Conservation (phyloP, 2,888 invertebrate species). For the Seladonia tumulorum region DNA sequence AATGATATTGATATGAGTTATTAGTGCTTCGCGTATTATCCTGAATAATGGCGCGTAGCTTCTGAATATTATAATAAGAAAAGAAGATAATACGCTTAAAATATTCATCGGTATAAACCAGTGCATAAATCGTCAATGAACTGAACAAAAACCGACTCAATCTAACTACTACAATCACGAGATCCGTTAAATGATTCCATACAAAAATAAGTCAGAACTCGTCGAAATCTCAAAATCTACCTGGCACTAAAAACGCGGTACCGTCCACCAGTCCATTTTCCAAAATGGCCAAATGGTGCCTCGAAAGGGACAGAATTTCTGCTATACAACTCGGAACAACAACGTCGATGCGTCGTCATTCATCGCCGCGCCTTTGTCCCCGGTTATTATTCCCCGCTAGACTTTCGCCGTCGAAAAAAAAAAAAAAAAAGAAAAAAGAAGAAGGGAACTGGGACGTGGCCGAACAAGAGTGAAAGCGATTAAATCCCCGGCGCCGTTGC, state of each 20-base stretch:
- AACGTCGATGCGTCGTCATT: neutral
- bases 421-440: neutral
- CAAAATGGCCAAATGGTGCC: neutral
- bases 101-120: neutral
- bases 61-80: neutral
- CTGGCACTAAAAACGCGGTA: no score
- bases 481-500: constrained; percentile 42
- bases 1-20: neutral
- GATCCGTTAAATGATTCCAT: no score
- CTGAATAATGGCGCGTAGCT: neutral
- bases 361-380: constrained; percentile 13
- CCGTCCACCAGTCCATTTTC: neutral
- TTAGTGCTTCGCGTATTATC: neutral
- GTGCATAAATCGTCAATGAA: neutral
- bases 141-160: no score
- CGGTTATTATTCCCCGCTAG: constrained; percentile 43
- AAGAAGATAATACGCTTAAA: neutral
- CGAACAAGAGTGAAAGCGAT: constrained; percentile 57
- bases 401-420: constrained; percentile 37
- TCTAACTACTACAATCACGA: no score
- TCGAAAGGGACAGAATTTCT: neutral
- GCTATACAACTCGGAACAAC: neutral
- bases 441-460: constrained; percentile 17
- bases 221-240: no score
- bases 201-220: no score